phyloP scores from a whole-genome alignment of 37 sponge, comb jelly and placozoan species.

The Bolinopsis microptera region DNA sequence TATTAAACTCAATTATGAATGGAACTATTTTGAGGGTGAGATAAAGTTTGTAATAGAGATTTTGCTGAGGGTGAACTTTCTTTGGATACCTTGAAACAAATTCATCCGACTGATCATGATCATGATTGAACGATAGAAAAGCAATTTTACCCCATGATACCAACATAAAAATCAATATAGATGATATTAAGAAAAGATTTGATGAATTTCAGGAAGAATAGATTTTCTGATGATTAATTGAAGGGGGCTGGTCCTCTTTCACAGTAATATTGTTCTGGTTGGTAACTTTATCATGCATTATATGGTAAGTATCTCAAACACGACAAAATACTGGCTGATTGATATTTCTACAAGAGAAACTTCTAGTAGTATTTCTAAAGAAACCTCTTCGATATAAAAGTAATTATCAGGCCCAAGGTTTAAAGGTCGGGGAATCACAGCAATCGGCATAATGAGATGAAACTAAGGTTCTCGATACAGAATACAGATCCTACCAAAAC shows the following conservation, averaged over 20 bases:
- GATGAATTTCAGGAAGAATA: neutral
- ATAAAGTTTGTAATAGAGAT: neutral
- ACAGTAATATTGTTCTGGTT: neutral
- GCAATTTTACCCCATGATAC: neutral
- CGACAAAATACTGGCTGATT: neutral
- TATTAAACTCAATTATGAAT: neutral
- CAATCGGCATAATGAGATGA: too few relatives aligned
- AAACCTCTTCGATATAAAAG: too few relatives aligned
- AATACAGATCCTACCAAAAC: too few relatives aligned
- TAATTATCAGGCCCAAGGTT: too few relatives aligned
- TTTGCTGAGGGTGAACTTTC: neutral
- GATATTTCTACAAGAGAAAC: neutral
- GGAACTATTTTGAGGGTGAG: neutral
- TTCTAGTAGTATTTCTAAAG: neutral
- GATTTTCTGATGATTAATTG: neutral
- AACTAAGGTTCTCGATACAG: too few relatives aligned
- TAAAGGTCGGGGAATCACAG: too few relatives aligned
- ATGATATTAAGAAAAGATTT: constrained; percentile 16
- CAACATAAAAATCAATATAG: neutral
- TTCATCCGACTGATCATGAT: neutral
- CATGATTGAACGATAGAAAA: neutral
- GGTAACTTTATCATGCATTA: too few relatives aligned
- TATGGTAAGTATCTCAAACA: neutral
- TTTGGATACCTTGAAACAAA: too few relatives aligned
- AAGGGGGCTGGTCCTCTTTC: neutral